Evolutionary conservation across 2,113 vertebrate genomes (phyloP), one percentile per base, ranked within the genome.

Genomic region (Cyrtonyx montezumae): DNA sequence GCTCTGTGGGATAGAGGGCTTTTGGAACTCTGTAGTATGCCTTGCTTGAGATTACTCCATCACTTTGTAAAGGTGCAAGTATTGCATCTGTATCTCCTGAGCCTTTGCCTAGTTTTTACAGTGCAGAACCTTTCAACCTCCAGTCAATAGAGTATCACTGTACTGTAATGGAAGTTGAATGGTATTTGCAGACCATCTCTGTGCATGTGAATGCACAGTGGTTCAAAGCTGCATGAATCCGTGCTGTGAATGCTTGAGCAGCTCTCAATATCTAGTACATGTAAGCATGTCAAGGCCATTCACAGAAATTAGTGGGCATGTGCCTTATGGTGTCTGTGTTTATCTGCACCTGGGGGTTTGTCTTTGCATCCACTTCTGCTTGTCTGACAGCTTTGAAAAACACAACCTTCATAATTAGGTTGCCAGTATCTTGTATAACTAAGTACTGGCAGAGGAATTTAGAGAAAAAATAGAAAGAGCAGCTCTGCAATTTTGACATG

Each of bases 401-500:
- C 6, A 20, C 32, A 7, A 34, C 8, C 2, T 46, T 79, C 28
- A 13, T 40, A 36, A 13, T 15, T 46, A 56, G 14, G 42, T 1
- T 45, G 14, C 9, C 46, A 12, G 2, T 48, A 17, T 61, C 13
- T 69, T 46, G 80, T 51, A n/a, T 23, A 36, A 22, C 12, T 11
- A 7, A 48, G 45, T 8, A 7, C 48, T 46, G 34, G 2, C 62
- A 53, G 17, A 59, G n/a, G 34, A 51, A 11, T 36, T 68, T 8
- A 9, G 26, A 9, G 73, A 68, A 45, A n/a, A 5, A 19, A 7
- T 2, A 0, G 19, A 45, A 45, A n/a, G 43, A 53, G 59, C 59
- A 40, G 10, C 32, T 70, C 32, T 5, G 8, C 0, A 0, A 4
- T 36, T 80, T 76, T 66, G 32, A 19, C 10, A 2, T 12, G 13